Conservation (phyloP, 1,140 invertebrate genomes). For the Drosophila repletoides region DNA sequence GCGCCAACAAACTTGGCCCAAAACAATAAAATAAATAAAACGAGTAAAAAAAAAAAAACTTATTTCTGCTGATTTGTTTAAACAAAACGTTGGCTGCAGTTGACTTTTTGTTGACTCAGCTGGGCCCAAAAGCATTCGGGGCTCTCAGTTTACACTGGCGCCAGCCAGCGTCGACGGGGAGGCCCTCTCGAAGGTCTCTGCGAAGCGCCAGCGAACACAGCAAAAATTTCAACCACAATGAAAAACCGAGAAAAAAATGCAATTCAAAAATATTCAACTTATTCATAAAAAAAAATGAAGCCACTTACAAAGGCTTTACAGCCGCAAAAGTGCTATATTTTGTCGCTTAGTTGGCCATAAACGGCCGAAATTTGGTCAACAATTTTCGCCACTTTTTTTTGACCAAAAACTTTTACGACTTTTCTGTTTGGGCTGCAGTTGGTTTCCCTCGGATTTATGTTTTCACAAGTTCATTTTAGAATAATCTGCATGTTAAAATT, state of each 20-base stretch:
- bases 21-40: constrained; percentile 19
- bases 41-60: constrained; percentile 40
- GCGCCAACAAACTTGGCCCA: constrained; percentile 62
- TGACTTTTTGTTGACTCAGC: constrained; percentile 65
- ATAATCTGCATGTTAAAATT: too few species aligned
- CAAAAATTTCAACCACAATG: constrained; percentile 14
- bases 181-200: constrained; percentile 42
- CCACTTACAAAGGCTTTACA: constrained; percentile 23
- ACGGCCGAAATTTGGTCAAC: constrained; percentile 1
- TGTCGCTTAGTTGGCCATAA: constrained; percentile 23
- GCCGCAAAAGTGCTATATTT: constrained; percentile 46
- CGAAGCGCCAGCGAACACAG: constrained; percentile 18
- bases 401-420: background rate
- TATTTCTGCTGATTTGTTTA: constrained; percentile 66
- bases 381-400: background rate
- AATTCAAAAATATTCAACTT: background rate
- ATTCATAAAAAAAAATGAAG: constrained; percentile 4
- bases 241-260: background rate
- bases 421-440: too few species aligned
- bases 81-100: constrained; percentile 47
- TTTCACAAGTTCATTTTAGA: too few species aligned
- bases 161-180: constrained; percentile 41
- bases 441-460: too few species aligned
- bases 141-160: constrained; percentile 63
- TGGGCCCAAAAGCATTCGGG: constrained; percentile 36